phyloP scores from a whole-genome alignment of 2,888 invertebrate genomes.

The Bombyx huttoni region DNA sequence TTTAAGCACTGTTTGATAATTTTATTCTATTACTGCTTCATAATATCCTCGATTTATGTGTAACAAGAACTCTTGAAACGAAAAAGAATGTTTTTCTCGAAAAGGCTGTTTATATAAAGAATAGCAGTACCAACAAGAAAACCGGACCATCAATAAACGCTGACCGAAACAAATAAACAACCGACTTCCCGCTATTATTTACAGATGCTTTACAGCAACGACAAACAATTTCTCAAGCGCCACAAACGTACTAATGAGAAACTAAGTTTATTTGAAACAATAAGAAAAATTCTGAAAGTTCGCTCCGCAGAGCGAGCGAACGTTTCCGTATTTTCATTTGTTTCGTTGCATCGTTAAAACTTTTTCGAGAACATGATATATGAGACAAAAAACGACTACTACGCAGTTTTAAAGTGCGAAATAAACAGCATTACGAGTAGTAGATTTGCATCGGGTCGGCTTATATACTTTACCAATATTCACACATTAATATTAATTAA shows the following conservation, averaged over 20 bases:
- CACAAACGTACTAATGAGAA: slow-evolving; percentile 19
- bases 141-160: not conserved
- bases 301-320: not conserved
- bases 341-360: not conserved
- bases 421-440: too few species aligned
- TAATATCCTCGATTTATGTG: too few species aligned
- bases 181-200: slow-evolving; percentile 5
- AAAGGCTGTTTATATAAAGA: not conserved
- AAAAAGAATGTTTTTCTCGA: too few species aligned
- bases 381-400: too few species aligned
- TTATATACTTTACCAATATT: too few species aligned
- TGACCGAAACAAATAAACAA: slow-evolving; percentile 2
- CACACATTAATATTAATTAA: too few species aligned
- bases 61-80: too few species aligned
- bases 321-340: not conserved
- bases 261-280: slow-evolving; percentile 13
- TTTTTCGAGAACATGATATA: too few species aligned
- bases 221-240: slow-evolving; percentile 11
- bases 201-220: slow-evolving; percentile 7
- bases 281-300: slow-evolving; percentile 11
- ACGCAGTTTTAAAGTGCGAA: too few species aligned
- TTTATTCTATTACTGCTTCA: too few species aligned
- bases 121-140: not conserved
- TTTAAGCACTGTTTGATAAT: too few species aligned
- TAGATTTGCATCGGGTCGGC: too few species aligned